These are phyloP conservation scores for Rhinella marina DNA, from an alignment of 2,797 vertebrate species.

Conservation along the genomic window DNA sequence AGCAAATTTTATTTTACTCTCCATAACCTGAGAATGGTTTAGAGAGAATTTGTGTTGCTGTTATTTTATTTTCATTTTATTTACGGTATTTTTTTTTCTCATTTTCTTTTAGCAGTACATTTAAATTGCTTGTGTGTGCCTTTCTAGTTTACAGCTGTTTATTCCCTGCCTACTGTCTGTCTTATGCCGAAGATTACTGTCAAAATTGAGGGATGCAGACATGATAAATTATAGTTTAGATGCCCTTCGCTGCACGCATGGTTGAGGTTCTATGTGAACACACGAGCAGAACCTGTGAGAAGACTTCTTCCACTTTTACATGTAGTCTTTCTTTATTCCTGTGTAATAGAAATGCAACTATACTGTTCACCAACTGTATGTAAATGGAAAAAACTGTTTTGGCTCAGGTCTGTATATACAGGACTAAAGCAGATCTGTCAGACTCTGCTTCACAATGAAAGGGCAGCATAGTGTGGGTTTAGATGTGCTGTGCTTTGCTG, in stretches of 20 bases:
- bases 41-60: background rate
- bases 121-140: background rate
- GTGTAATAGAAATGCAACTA: background rate
- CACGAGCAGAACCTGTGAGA: background rate
- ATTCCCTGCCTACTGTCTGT: background rate
- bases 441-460: no score
- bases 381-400: background rate
- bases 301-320: background rate
- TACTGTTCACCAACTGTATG: background rate
- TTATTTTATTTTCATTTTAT: background rate
- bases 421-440: no score
- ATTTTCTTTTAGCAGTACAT: background rate
- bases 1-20: background rate
- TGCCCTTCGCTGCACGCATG: background rate
- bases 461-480: no score
- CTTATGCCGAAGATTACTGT: background rate
- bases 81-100: background rate
- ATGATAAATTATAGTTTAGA: slow-evolving; percentile 6
- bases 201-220: background rate
- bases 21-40: background rate
- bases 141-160: background rate
- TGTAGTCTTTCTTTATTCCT: background rate
- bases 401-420: no score
- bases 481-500: no score
- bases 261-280: background rate